Evolutionary conservation across 2,888 invertebrate species (phyloP), one percentile per base, ranked within the genome.

Genomic region (Chloroclystis v-ata): DNA sequence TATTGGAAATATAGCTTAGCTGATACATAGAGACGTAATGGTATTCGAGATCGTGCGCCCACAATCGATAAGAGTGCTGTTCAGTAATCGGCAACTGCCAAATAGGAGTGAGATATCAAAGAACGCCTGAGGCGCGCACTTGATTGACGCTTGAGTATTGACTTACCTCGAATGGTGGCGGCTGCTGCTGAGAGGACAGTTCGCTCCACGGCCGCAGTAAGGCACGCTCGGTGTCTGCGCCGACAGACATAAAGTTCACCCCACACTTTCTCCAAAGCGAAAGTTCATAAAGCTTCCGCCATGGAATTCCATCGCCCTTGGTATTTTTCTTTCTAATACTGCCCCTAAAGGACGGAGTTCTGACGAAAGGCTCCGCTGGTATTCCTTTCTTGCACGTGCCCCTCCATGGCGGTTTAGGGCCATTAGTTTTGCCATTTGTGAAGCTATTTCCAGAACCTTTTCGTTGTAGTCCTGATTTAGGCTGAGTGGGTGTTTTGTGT

Each of bases 211-310:
- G 82, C 50, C 80, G 76, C 43, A 85, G 70, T 44, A 83, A 65
- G 7, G 80, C 80, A 54, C 86, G 74, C 56, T 87, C 86, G 28
- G 72, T 63, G 53, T 86, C 83, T 26, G 85, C 82, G 33, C 83
- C 85, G 42, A 76, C 75, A 20, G 75, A 61, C 28, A 83, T 80
- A 58, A 87, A 87, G 67, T 75, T 86, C 53, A 87, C 83, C 38
- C 87, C 86, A 57, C 75, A 88, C 77, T 89, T 85, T 69, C 89
- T 82, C 77, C 89, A 83, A 56, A 90, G 71, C 30, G 90, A 89
- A 69, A 90, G 76, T 64, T 90, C 89, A 63, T 90, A 82, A 52
- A 91, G 71, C 63, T 88, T 82, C 57, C 87, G 83, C 90, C 90
- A 90, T 28, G 89, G 82, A 33, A 88, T 69, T 9, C 79, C 84